Percentiles rank a stretch among this genome's conserved stretches.
phyloP scores from a whole-genome alignment of 2,113 vertebrate genomes.

The Phalacrocorax pelagicus region DNA sequence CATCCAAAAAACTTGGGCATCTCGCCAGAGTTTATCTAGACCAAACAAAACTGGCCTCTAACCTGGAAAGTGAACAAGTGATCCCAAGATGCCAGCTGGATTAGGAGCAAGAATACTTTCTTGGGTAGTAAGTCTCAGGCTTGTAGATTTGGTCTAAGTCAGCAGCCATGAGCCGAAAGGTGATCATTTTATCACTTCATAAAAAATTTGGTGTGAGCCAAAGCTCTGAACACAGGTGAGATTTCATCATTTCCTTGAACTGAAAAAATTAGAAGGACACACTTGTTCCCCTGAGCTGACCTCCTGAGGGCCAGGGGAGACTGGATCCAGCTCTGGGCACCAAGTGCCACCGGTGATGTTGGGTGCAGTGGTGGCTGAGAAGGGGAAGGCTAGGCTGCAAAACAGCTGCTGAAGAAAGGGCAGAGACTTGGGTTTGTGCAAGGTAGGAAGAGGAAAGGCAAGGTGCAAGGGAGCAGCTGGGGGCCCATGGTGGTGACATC shows the following conservation, averaged over 20 bases:
- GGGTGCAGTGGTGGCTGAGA: neutral
- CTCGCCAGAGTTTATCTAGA: neutral
- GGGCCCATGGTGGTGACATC: neutral
- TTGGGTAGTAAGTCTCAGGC: neutral
- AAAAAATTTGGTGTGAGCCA: neutral
- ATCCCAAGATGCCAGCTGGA: constrained; percentile 7
- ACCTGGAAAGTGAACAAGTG: neutral
- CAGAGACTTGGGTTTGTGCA: neutral
- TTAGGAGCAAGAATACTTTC: neutral
- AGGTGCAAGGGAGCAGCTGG: neutral
- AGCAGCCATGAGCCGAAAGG: neutral
- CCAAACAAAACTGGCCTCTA: neutral
- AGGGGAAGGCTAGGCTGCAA: neutral
- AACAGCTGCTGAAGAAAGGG: neutral
- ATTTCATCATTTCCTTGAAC: neutral
- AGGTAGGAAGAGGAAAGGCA: neutral
- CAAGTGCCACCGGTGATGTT: fast-evolving
- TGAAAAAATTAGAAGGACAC: neutral
- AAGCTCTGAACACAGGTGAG: neutral
- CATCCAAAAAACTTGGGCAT: neutral
- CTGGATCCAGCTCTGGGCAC: neutral
- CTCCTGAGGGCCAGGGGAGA: neutral
- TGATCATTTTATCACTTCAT: constrained; percentile 31
- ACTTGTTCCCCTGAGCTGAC: fast-evolving
- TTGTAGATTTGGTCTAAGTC: neutral